Conservation (phyloP, 2,888 invertebrate species). For the Pandemis cinnamomeana region DNA sequence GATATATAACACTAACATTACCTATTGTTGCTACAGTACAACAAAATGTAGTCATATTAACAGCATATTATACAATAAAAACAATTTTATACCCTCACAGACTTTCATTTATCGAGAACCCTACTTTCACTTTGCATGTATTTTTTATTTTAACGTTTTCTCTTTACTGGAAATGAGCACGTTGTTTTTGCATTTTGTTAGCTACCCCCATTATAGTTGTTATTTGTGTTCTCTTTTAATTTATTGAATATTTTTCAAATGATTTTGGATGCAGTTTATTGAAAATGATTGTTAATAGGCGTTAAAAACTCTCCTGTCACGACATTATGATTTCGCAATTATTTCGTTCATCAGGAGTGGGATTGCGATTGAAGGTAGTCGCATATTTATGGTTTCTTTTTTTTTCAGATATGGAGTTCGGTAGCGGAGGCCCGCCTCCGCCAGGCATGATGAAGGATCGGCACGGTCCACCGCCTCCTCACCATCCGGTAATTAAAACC, state of each 20-base stretch:
- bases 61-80: slow-evolving; percentile 55
- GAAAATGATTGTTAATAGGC: background rate
- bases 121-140: slow-evolving; percentile 31
- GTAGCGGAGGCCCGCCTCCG: slow-evolving; percentile 78
- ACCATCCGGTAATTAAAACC: slow-evolving; percentile 70
- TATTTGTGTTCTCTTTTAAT: background rate
- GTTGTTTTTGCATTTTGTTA: slow-evolving; percentile 27
- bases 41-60: background rate
- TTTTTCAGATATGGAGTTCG: slow-evolving; percentile 79
- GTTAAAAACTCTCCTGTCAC: background rate
- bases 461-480: slow-evolving; percentile 80
- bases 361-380: background rate
- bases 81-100: slow-evolving; percentile 49
- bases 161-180: slow-evolving; percentile 19
- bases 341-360: background rate
- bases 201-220: background rate
- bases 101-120: slow-evolving; percentile 54
- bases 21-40: background rate
- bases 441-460: slow-evolving; percentile 86
- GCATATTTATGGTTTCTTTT: slow-evolving; percentile 31
- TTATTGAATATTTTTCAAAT: background rate
- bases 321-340: background rate
- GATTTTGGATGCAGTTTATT: background rate
- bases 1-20: slow-evolving; percentile 19
- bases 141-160: slow-evolving; percentile 8